Conservation (phyloP, 2,888 invertebrate genomes). For the Drosophila suboccidentalis region DNA sequence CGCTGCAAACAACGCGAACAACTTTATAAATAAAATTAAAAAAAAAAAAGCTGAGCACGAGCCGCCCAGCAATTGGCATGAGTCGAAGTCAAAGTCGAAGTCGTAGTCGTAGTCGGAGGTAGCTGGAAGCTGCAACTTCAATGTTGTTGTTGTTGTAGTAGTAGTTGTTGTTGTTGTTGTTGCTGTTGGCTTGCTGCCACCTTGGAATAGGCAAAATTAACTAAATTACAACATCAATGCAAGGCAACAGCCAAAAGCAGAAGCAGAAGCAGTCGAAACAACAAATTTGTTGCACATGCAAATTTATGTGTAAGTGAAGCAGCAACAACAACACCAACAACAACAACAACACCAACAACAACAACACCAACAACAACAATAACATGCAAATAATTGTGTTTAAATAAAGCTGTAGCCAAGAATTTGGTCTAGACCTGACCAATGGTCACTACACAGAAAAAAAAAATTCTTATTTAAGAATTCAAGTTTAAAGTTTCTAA, state of each 20-base stretch:
- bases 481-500: background rate
- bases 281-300: slow-evolving; percentile 83
- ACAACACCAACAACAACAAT: slow-evolving; percentile 57
- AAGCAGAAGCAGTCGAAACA: slow-evolving; percentile 33
- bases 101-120: slow-evolving; percentile 18
- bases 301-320: slow-evolving; percentile 82
- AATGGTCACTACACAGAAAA: slow-evolving; percentile 13
- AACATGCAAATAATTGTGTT: slow-evolving; percentile 77
- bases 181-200: slow-evolving; percentile 73
- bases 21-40: slow-evolving; percentile 58
- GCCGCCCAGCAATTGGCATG: slow-evolving; percentile 54
- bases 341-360: slow-evolving; percentile 57
- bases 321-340: slow-evolving; percentile 54
- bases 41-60: slow-evolving; percentile 50
- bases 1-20: slow-evolving; percentile 69
- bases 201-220: slow-evolving; percentile 82
- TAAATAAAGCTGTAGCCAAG: slow-evolving; percentile 75
- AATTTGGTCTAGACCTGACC: slow-evolving; percentile 48
- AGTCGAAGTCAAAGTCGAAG: slow-evolving; percentile 26
- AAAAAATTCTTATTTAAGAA: background rate
- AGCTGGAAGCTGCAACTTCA: slow-evolving; percentile 39
- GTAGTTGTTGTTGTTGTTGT: slow-evolving; percentile 31
- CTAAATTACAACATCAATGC: slow-evolving; percentile 78
- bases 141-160: slow-evolving; percentile 12
- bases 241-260: slow-evolving; percentile 33